A percentile compares a stretch with the other conserved stretches of the same genome.
Evolutionary conservation across 2,888 invertebrate genomes (phyloP).

Genomic region (Capitulum mitella): DNA sequence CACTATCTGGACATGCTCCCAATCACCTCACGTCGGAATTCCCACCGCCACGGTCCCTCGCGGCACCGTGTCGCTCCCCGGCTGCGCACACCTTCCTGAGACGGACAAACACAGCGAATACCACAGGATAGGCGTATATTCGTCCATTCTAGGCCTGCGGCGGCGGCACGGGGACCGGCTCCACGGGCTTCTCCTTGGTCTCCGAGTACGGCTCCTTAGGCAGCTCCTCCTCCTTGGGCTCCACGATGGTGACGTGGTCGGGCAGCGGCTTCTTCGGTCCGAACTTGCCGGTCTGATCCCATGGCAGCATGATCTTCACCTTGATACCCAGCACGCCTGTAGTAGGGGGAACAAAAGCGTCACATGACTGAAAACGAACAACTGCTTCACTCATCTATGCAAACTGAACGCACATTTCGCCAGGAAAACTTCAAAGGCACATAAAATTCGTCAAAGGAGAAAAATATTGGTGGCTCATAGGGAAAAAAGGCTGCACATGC

Average conservation of each 20-base stretch:
- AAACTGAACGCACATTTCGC: too few relatives aligned
- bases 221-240: conserved; percentile 89
- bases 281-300: conserved; percentile 94
- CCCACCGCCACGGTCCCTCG: too few relatives aligned
- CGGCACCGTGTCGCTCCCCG: too few relatives aligned
- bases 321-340: conserved; percentile 61
- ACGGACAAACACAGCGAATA: not conserved
- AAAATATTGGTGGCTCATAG: too few relatives aligned
- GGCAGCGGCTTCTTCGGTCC: conserved; percentile 97
- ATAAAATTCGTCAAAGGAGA: not conserved
- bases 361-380: not conserved
- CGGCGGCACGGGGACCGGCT: not conserved
- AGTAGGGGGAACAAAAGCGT: conserved; percentile 17
- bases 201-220: conserved; percentile 66
- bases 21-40: too few relatives aligned
- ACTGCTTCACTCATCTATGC: too few relatives aligned
- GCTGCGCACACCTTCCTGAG: too few relatives aligned
- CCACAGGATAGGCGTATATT: not conserved
- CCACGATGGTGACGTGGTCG: conserved; percentile 92
- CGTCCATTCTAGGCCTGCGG: not conserved
- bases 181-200: conserved; percentile 59
- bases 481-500: too few relatives aligned
- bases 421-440: too few relatives aligned
- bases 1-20: too few relatives aligned
- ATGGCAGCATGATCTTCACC: conserved; percentile 99